Percentiles rank a stretch among this genome's conserved stretches.
Evolutionary conservation across 2,888 invertebrate genomes (phyloP).

Genomic region (Acrocyrtus sp.): DNA sequence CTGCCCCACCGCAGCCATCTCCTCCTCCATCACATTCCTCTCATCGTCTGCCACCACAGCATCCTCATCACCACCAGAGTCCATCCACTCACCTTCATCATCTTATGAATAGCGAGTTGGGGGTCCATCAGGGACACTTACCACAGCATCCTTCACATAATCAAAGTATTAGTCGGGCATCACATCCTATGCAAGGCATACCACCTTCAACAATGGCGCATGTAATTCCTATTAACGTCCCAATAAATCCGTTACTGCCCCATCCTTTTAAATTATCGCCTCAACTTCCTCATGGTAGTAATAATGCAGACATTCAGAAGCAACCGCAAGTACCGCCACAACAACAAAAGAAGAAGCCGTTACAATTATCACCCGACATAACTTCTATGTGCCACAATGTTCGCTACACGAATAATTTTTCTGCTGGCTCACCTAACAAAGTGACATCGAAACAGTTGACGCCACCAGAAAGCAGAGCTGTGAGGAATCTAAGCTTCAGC

Average conservation of each 20-base stretch:
- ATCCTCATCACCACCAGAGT: constrained; percentile 15
- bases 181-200: constrained; percentile 56
- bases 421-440: constrained; percentile 27
- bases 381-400: constrained; percentile 13
- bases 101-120: neutral
- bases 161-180: constrained; percentile 65
- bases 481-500: constrained; percentile 51
- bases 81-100: constrained; percentile 13
- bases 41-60: neutral
- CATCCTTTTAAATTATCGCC: constrained; percentile 25
- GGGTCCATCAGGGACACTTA: neutral
- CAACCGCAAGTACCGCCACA: neutral
- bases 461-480: constrained; percentile 27
- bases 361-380: constrained; percentile 60
- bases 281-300: constrained; percentile 33
- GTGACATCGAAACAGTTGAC: constrained; percentile 42
- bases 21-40: too few species aligned
- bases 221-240: constrained; percentile 41
- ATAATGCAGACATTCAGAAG: too few species aligned
- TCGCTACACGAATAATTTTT: constrained; percentile 10
- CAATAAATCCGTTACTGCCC: constrained; percentile 35
- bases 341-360: constrained; percentile 50
- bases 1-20: constrained; percentile 9
- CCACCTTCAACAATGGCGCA: constrained; percentile 64
- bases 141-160: constrained; percentile 63